phyloP scores from a whole-genome alignment of 1,140 invertebrate genomes.

The Saccostrea glomerata region DNA sequence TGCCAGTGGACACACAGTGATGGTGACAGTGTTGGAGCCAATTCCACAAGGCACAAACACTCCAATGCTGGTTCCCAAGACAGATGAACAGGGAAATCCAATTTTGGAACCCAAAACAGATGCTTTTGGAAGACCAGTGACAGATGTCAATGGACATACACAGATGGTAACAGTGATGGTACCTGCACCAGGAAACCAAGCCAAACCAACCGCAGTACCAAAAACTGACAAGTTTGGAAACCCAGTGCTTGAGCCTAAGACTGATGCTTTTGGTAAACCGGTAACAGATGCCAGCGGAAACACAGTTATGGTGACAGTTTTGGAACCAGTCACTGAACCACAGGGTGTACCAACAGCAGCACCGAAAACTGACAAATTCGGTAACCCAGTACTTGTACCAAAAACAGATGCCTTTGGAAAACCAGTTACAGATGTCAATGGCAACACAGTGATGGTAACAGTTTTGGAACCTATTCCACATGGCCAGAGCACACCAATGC shows the following conservation, averaged over 20 bases:
- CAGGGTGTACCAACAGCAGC: conserved; percentile 42
- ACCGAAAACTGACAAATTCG: conserved; percentile 46
- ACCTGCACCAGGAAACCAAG: not conserved
- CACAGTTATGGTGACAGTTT: conserved; percentile 1
- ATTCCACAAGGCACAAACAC: conserved; percentile 31
- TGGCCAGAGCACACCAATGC: conserved; percentile 33
- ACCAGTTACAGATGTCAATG: conserved; percentile 23
- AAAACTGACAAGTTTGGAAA: conserved; percentile 29
- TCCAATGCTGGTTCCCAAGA: conserved; percentile 12
- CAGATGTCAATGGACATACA: not conserved
- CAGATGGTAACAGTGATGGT: conserved; percentile 14
- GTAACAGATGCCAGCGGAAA: conserved; percentile 44
- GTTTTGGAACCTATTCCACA: conserved; percentile 11
- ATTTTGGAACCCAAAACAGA: conserved; percentile 33
- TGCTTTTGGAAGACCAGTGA: not conserved
- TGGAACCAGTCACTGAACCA: conserved; percentile 19
- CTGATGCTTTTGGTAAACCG: conserved; percentile 25
- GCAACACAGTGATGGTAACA: not conserved
- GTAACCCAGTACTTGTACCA: conserved; percentile 39
- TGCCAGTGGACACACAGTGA: not conserved
- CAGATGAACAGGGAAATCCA: conserved; percentile 14
- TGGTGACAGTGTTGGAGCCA: not conserved
- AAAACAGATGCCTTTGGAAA: conserved; percentile 41
- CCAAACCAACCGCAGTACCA: conserved; percentile 30
- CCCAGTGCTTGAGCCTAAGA: conserved; percentile 7